Base-by-base conservation (phyloP, 1,140 invertebrate genomes). In the Liolophura sinensis region DNA sequence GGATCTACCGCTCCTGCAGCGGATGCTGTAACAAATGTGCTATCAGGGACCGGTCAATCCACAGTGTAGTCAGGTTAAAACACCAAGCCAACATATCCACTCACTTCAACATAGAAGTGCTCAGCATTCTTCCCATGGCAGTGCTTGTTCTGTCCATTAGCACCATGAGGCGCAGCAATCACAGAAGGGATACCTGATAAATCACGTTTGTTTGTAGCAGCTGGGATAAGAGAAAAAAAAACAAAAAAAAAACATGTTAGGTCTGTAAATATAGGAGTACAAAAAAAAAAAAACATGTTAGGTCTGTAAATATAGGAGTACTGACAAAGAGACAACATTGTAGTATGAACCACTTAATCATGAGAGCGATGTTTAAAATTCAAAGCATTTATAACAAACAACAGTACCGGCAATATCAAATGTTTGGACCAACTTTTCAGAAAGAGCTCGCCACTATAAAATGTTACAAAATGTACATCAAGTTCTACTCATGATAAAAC, bases 41-140 rank as follows among this genome's bases (percentile, higher is more conserved):
- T n/a, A n/a, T n/a, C n/a, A n/a, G n/a, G n/a, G n/a, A n/a, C n/a
- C n/a, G n/a, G n/a, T n/a, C n/a, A n/a, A n/a, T n/a, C n/a, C n/a
- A n/a, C n/a, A n/a, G n/a, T n/a, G n/a, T n/a, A n/a, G n/a, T n/a
- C n/a, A n/a, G n/a, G n/a, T n/a, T n/a, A n/a, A n/a, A 3, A 40
- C 31, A 40, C 31, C 31, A 5, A 40, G n/a, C n/a, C n/a, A 40
- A 40, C 31, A 40, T 9, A 40, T 40, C 31, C 20, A 54, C 61
- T 70, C 79, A 90, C 88, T 67, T 91, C 85, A 16, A 97, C 78
- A 20, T 93, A 80, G 0, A 85, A 79, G 78, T 97, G 94, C 0
- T 90, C 80, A 1, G 93, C 94, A 88, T 91, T 95, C 84, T 92
- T 94, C 25, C 95, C 95, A 85, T 89, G 87, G 75, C 94, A 94